Evolutionary conservation across 1,140 invertebrate genomes (phyloP).

Genomic region (Coelopa frigida): DNA sequence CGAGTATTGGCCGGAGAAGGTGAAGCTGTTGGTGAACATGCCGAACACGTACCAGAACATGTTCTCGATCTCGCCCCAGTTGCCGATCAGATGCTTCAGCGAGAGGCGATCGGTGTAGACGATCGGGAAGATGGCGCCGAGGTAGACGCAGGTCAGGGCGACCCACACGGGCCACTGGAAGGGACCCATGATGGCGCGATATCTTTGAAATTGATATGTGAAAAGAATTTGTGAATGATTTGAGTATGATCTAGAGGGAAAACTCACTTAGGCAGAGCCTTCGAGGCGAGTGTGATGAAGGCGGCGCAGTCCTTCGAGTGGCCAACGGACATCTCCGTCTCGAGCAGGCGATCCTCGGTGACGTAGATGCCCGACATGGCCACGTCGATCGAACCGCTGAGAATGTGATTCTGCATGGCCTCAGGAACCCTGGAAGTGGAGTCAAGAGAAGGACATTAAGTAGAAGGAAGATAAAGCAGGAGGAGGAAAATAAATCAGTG

Average conservation of each 20-base stretch:
- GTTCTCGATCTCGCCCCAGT: conserved; percentile 61
- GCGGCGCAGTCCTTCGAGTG: conserved; percentile 64
- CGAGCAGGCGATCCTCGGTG: conserved; percentile 48
- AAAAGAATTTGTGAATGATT: not conserved
- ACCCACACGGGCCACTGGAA: conserved; percentile 72
- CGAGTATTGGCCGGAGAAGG: conserved; percentile 58
- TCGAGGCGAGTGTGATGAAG: conserved; percentile 65
- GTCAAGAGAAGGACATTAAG: too few relatives aligned
- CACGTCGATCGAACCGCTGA: conserved; percentile 47
- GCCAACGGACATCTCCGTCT: conserved; percentile 52
- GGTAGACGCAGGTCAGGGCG: conserved; percentile 57
- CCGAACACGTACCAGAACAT: conserved; percentile 77
- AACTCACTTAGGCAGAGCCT: conserved; percentile 59
- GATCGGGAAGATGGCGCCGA: conserved; percentile 63
- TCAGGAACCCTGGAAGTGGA: conserved; percentile 47
- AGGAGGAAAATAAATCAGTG: conserved; percentile 6
- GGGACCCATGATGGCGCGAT: conserved; percentile 71
- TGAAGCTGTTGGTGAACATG: conserved; percentile 72
- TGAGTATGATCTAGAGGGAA: not conserved
- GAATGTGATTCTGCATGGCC: conserved; percentile 43
- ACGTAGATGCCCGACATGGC: conserved; percentile 61
- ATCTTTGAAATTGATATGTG: too few relatives aligned
- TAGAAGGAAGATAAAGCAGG: too few relatives aligned
- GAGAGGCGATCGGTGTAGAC: conserved; percentile 61
- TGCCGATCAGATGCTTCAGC: conserved; percentile 54